Percentiles rank a stretch among this genome's conserved stretches.
Conservation (phyloP, 2,797 vertebrate genomes). For the Leptodactylus fallax region DNA sequence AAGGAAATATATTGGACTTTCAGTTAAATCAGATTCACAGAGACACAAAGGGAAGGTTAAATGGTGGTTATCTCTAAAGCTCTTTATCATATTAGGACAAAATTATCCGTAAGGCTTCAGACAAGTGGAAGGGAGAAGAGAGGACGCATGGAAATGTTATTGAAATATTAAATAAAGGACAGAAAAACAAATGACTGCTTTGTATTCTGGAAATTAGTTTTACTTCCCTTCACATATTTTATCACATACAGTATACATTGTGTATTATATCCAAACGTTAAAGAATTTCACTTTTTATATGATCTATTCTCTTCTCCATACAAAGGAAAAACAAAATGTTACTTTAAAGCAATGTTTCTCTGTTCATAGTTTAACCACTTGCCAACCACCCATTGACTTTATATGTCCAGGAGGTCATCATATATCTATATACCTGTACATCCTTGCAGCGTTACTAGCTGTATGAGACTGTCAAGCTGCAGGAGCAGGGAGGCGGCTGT, state of each 20-base stretch:
- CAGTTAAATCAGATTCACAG: not conserved
- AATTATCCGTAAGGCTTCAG: constrained; percentile 2
- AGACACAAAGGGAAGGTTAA: not conserved
- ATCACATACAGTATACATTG: too few species aligned
- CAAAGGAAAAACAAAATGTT: not conserved
- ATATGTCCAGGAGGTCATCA: too few species aligned
- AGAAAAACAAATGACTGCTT: constrained; percentile 7
- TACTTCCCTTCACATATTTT: not conserved
- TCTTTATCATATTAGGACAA: constrained; percentile 26
- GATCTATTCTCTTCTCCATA: not conserved
- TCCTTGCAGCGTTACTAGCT: too few species aligned
- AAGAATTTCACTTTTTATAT: not conserved
- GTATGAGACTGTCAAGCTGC: too few species aligned
- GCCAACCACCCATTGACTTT: too few species aligned
- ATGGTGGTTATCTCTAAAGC: constrained; percentile 27
- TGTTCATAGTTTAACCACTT: not conserved
- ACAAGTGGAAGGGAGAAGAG: not conserved
- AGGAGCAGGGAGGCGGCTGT: too few species aligned
- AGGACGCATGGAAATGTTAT: not conserved
- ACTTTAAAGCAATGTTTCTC: not conserved
- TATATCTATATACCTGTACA: too few species aligned
- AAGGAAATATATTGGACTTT: constrained; percentile 7
- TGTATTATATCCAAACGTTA: not conserved
- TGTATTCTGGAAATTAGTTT: not conserved
- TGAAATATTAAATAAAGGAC: not conserved